These are phyloP conservation scores for Tetranychus cinnabarinus DNA, from an alignment of 1,140 invertebrate species.

Conservation along the genomic window DNA sequence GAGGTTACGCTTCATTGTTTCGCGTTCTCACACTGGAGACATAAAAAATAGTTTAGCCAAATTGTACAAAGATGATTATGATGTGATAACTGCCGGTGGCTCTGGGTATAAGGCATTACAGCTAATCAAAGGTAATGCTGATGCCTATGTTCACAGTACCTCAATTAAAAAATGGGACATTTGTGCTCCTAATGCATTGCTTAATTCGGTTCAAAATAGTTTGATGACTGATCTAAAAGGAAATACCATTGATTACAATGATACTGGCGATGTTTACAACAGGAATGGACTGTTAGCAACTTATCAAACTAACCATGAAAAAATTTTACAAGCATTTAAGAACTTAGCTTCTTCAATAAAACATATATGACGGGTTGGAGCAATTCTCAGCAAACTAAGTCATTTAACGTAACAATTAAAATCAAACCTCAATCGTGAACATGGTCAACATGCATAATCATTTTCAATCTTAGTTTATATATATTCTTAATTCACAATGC, in stretches of 20 bases:
- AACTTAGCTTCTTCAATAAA: too few species aligned
- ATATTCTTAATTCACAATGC: too few species aligned
- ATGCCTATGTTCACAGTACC: constrained; percentile 76
- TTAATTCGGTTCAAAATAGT: constrained; percentile 32
- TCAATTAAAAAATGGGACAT: constrained; percentile 97
- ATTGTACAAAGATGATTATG: constrained; percentile 36
- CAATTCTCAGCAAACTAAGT: too few species aligned
- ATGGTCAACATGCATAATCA: too few species aligned
- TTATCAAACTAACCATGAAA: neutral
- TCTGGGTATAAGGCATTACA: constrained; percentile 73
- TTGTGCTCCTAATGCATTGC: constrained; percentile 82
- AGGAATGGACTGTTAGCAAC: constrained; percentile 5
- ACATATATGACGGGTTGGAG: too few species aligned
- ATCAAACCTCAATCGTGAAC: too few species aligned
- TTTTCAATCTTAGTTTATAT: too few species aligned
- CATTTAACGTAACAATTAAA: too few species aligned
- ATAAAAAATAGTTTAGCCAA: constrained; percentile 39
- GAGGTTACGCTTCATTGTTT: constrained; percentile 41
- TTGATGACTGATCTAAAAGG: constrained; percentile 33
- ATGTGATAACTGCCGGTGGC: constrained; percentile 52
- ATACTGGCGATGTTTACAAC: constrained; percentile 5
- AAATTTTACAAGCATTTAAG: neutral
- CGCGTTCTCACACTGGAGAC: constrained; percentile 58
- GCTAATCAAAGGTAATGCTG: constrained; percentile 54
- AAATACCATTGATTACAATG: constrained; percentile 24